A percentile compares a stretch with the other conserved stretches of the same genome.
These are phyloP conservation scores for Mimumesa dahlbomi DNA, from an alignment of 2,888 invertebrate species.

Conservation along the genomic window DNA sequence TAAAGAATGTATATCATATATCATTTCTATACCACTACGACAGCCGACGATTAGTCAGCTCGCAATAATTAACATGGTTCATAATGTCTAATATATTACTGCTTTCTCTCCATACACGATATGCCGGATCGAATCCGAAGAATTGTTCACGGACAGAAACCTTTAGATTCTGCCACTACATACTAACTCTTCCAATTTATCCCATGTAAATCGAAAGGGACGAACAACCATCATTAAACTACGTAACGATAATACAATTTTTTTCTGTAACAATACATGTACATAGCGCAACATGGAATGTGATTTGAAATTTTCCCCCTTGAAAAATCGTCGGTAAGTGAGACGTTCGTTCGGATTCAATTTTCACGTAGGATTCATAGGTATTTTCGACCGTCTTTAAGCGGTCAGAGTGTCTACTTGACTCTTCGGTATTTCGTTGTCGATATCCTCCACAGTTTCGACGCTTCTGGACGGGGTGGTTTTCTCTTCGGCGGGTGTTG, in stretches of 20 bases:
- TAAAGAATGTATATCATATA: slow-evolving; percentile 17
- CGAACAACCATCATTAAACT: neutral
- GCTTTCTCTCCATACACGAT: neutral
- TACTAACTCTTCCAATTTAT: neutral
- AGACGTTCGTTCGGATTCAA: slow-evolving; percentile 32
- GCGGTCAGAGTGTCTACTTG: slow-evolving; percentile 73
- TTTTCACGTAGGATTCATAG: neutral
- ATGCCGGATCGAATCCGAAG: slow-evolving; percentile 24
- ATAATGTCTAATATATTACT: neutral
- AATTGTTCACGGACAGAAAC: neutral
- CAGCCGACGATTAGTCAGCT: slow-evolving; percentile 15
- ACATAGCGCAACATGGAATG: neutral
- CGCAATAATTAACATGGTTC: slow-evolving; percentile 21
- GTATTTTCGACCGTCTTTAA: slow-evolving; percentile 50
- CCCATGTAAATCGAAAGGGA: neutral
- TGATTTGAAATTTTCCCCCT: neutral
- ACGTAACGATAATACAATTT: no score
- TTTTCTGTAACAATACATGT: neutral
- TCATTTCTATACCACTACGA: slow-evolving; percentile 36
- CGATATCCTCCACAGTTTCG: slow-evolving; percentile 76
- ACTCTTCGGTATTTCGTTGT: slow-evolving; percentile 76
- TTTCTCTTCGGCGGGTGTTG: slow-evolving; percentile 37
- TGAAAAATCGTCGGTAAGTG: neutral
- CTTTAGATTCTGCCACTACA: neutral
- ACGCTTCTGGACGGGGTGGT: slow-evolving; percentile 66